phyloP scores from a whole-genome alignment of 2,113 vertebrate species.

The Sterna hirundo region DNA sequence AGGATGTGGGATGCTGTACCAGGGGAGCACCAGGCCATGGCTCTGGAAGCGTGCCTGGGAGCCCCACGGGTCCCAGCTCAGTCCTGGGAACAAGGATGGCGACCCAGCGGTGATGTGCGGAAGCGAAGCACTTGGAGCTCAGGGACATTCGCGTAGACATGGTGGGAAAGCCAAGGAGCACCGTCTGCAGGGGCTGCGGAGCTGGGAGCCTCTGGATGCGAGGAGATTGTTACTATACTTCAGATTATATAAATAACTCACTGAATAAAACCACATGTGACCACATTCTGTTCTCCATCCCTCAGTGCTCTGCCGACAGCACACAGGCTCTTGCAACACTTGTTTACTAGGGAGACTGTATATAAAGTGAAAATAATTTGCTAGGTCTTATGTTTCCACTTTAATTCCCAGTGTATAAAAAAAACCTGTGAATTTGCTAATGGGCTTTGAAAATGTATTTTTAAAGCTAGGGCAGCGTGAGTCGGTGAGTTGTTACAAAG shows the following conservation, averaged over 20 bases:
- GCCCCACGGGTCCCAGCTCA: background rate
- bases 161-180: slow-evolving; percentile 19
- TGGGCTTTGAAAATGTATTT: slow-evolving; percentile 74
- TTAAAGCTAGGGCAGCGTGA: slow-evolving; percentile 52
- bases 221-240: slow-evolving; percentile 39
- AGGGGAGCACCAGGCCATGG: background rate
- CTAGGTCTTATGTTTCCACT: slow-evolving; percentile 76
- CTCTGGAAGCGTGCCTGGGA: fast-evolving
- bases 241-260: slow-evolving; percentile 54
- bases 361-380: slow-evolving; percentile 36
- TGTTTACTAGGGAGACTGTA: slow-evolving; percentile 32
- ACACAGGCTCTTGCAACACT: slow-evolving; percentile 16
- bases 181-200: background rate
- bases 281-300: slow-evolving; percentile 32
- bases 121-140: background rate
- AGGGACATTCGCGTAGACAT: background rate
- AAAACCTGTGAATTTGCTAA: slow-evolving; percentile 79
- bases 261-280: slow-evolving; percentile 61
- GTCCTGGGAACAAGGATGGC: background rate
- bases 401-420: slow-evolving; percentile 65
- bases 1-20: background rate
- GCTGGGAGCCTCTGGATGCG: slow-evolving; percentile 17
- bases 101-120: fast-evolving
- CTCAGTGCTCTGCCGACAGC: slow-evolving; percentile 21
- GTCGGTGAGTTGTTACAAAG: slow-evolving; percentile 31